Conservation (phyloP, 2,888 invertebrate species). For the Hirtodrosophila cameraria region DNA sequence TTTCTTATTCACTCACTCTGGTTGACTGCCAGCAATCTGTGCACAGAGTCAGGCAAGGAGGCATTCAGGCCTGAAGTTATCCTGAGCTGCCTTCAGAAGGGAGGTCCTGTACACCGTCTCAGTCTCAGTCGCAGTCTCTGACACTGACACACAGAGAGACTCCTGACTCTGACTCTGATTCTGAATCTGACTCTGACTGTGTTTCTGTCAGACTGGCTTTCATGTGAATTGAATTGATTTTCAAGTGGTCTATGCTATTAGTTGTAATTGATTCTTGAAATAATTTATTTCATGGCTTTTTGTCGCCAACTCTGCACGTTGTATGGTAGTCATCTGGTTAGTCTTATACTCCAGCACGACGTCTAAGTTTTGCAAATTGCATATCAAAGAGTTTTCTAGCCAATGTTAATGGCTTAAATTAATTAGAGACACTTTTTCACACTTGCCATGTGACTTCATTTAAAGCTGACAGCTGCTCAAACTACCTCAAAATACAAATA, state of each 20-base stretch:
- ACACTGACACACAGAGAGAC: too few species aligned
- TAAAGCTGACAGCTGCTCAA: slow-evolving; percentile 35
- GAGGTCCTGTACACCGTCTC: slow-evolving; percentile 8
- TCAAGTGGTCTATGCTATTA: slow-evolving; percentile 74
- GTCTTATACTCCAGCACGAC: slow-evolving; percentile 26
- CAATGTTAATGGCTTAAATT: slow-evolving; percentile 56
- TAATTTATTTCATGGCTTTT: slow-evolving; percentile 72
- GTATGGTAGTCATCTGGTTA: slow-evolving; percentile 7
- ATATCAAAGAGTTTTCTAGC: slow-evolving; percentile 33
- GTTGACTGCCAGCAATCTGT: slow-evolving; percentile 42
- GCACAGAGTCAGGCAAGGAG: slow-evolving; percentile 17
- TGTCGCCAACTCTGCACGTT: slow-evolving; percentile 65
- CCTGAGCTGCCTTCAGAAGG: slow-evolving; percentile 22
- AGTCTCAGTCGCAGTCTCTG: slow-evolving; percentile 10
- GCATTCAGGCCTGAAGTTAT: slow-evolving; percentile 53
- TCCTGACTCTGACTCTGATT: not conserved
- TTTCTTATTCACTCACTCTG: too few species aligned
- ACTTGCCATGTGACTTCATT: slow-evolving; percentile 40
- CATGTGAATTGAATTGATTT: slow-evolving; percentile 74
- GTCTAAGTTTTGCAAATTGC: slow-evolving; percentile 54
- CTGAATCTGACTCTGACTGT: slow-evolving; percentile 18
- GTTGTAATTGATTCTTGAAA: slow-evolving; percentile 75
- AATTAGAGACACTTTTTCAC: slow-evolving; percentile 50
- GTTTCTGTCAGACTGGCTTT: slow-evolving; percentile 57
- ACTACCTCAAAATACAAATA: slow-evolving; percentile 39